Conservation (phyloP, 2,888 invertebrate genomes). For the Drosophila gaucha region DNA sequence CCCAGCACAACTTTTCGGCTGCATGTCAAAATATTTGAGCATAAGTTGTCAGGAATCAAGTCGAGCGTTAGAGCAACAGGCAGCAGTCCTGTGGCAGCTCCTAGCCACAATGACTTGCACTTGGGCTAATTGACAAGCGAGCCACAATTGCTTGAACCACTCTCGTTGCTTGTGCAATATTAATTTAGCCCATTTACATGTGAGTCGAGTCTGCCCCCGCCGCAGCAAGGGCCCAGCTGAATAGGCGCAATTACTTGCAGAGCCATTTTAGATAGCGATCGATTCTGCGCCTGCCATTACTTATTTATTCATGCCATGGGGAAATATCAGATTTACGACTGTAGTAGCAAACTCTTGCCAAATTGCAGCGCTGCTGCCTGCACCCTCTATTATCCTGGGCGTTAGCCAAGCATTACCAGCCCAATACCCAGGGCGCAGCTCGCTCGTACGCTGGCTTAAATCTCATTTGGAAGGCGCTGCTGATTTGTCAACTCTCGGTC, state of each 20-base stretch:
- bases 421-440: conserved; percentile 21
- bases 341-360: conserved; percentile 48
- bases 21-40: conserved; percentile 18
- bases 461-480: conserved; percentile 61
- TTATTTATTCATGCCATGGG: conserved; percentile 59
- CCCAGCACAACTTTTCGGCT: neutral
- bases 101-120: conserved; percentile 27
- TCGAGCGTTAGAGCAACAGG: conserved; percentile 23
- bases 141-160: conserved; percentile 53
- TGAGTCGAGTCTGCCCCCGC: neutral
- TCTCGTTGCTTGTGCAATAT: conserved; percentile 61
- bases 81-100: conserved; percentile 8
- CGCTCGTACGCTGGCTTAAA: conserved; percentile 54
- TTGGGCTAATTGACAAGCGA: conserved; percentile 41
- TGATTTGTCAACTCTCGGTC: conserved; percentile 70
- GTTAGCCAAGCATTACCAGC: conserved; percentile 57
- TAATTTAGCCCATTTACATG: conserved; percentile 62
- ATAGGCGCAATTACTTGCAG: conserved; percentile 39
- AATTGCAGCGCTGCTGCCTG: conserved; percentile 48
- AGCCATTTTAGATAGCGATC: conserved; percentile 53
- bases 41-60: conserved; percentile 9
- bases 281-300: conserved; percentile 37
- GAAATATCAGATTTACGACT: conserved; percentile 60
- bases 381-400: conserved; percentile 36
- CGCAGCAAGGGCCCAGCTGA: conserved; percentile 10